A percentile compares a stretch with the other conserved stretches of the same genome.
These are phyloP conservation scores for Neuroscelio doddi DNA, from an alignment of 2,888 invertebrate genomes.

Conservation along the genomic window DNA sequence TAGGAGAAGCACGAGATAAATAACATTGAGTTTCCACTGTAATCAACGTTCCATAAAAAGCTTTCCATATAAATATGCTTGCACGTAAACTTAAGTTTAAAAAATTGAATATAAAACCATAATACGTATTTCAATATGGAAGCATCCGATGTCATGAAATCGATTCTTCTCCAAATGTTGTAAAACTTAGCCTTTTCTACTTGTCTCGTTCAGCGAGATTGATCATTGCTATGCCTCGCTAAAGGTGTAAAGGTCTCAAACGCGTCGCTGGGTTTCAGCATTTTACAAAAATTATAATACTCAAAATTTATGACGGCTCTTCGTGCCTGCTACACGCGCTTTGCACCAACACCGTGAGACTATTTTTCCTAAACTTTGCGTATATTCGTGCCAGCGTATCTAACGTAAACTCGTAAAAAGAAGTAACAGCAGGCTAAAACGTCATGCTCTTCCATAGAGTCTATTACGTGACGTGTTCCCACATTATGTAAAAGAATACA, in stretches of 20 bases:
- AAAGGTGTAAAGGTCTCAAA: slow-evolving; percentile 29
- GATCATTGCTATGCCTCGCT: slow-evolving; percentile 24
- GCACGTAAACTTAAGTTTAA: too few species aligned
- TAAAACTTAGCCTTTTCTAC: too few species aligned
- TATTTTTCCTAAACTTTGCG: slow-evolving; percentile 58
- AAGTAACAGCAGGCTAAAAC: slow-evolving; percentile 29
- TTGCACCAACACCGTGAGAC: slow-evolving; percentile 28
- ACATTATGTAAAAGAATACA: slow-evolving; percentile 29
- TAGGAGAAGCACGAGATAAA: too few species aligned
- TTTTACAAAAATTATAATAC: slow-evolving; percentile 45
- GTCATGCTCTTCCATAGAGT: slow-evolving; percentile 20
- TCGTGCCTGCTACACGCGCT: slow-evolving; percentile 20
- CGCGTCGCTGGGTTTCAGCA: slow-evolving; percentile 23
- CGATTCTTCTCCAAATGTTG: too few species aligned
- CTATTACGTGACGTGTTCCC: slow-evolving; percentile 35
- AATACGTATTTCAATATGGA: too few species aligned
- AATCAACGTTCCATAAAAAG: too few species aligned
- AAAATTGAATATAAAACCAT: too few species aligned
- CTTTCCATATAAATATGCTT: too few species aligned
- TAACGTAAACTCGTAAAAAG: slow-evolving; percentile 38
- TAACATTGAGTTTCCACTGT: too few species aligned
- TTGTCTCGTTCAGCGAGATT: slow-evolving; percentile 30
- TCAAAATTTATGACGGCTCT: slow-evolving; percentile 51
- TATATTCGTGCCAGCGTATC: slow-evolving; percentile 36
- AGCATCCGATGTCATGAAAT: too few species aligned